These are phyloP conservation scores for Blomia tropicalis DNA, from an alignment of 2,888 invertebrate genomes.

Conservation along the genomic window DNA sequence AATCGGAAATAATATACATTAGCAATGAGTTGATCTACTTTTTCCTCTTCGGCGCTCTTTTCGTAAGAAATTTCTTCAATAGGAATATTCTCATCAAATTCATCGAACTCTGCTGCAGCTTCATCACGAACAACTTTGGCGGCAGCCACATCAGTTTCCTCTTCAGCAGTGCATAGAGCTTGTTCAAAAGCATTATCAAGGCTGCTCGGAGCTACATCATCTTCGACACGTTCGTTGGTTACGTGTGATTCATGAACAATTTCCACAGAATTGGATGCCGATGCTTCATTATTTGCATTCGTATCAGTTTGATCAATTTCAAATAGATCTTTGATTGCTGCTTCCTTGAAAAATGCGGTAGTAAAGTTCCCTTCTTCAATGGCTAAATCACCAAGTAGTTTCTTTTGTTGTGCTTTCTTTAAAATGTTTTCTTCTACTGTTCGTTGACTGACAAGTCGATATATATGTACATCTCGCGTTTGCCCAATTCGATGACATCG, in stretches of 20 bases:
- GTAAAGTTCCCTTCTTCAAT: slow-evolving; percentile 99
- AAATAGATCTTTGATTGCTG: slow-evolving; percentile 85
- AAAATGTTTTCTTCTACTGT: slow-evolving; percentile 98
- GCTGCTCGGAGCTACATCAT: neutral
- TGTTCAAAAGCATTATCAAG: slow-evolving; percentile 32
- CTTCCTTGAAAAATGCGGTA: slow-evolving; percentile 79
- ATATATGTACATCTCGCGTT: slow-evolving; percentile 95
- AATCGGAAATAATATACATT: slow-evolving; percentile 32
- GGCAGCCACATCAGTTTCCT: slow-evolving; percentile 82
- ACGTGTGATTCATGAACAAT: neutral
- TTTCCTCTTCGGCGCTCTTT: slow-evolving; percentile 36
- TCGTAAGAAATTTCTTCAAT: slow-evolving; percentile 33
- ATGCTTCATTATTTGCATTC: slow-evolving; percentile 1
- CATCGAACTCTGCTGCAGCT: slow-evolving; percentile 70
- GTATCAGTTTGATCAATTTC: slow-evolving; percentile 35
- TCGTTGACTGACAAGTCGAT: slow-evolving; percentile 81
- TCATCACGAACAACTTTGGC: slow-evolving; percentile 75
- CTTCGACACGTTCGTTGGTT: no score
- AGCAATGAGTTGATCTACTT: slow-evolving; percentile 36
- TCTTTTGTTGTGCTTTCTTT: slow-evolving; percentile 95
- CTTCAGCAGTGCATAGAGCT: slow-evolving; percentile 69
- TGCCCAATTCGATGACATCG: slow-evolving; percentile 97
- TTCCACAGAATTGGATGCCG: slow-evolving; percentile 41
- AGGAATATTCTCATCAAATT: slow-evolving; percentile 88
- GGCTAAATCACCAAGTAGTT: slow-evolving; percentile 82